These are phyloP conservation scores for Latrodectus elegans DNA, from an alignment of 2,888 invertebrate genomes.

Conservation along the genomic window DNA sequence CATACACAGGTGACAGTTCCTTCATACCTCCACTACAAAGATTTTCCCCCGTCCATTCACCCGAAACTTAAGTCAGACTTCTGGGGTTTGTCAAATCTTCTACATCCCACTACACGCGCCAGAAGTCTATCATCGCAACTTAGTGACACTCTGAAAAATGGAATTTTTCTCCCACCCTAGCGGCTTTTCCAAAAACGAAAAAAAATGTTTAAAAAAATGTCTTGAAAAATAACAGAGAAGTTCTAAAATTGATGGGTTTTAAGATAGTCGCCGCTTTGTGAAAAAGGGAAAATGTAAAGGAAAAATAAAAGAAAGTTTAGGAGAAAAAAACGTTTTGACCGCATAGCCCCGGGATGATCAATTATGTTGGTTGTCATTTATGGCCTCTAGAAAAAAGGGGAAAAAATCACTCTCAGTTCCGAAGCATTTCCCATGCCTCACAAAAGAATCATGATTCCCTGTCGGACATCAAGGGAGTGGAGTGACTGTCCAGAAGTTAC, in stretches of 20 bases:
- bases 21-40: not conserved
- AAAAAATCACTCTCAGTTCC: not conserved
- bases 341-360: slow-evolving; percentile 59
- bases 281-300: slow-evolving; percentile 37
- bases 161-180: slow-evolving; percentile 23
- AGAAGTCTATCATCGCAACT: slow-evolving; percentile 36
- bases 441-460: not conserved
- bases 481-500: no score
- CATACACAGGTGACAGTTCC: no score
- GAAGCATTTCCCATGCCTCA: not conserved
- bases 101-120: not conserved
- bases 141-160: slow-evolving; percentile 57
- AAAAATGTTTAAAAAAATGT: slow-evolving; percentile 62
- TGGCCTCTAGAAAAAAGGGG: slow-evolving; percentile 31
- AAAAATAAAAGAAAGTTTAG: slow-evolving; percentile 5
- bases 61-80: slow-evolving; percentile 8
- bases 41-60: slow-evolving; percentile 7
- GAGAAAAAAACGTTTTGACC: slow-evolving; percentile 44
- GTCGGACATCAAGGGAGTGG: not conserved
- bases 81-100: slow-evolving; percentile 7
- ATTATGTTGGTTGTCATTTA: slow-evolving; percentile 63
- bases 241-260: slow-evolving; percentile 60
- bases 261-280: slow-evolving; percentile 36
- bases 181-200: not conserved
- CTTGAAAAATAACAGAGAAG: slow-evolving; percentile 25